Evolutionary conservation across 2,797 vertebrate genomes (phyloP), one percentile per base, ranked within the genome.

Genomic region (Vespertilio murinus): DNA sequence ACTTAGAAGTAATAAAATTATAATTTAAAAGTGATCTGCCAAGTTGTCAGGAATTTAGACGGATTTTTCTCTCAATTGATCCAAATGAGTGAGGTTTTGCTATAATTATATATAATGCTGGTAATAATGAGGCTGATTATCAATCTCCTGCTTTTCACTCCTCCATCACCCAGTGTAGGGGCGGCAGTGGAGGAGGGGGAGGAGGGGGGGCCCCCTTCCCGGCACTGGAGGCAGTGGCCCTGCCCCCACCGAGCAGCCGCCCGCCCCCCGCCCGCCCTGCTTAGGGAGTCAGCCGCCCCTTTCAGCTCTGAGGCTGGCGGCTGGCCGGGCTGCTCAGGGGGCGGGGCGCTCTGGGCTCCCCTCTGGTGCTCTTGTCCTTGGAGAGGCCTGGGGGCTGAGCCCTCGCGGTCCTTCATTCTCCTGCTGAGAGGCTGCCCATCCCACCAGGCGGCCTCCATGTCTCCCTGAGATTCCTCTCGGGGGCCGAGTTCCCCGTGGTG

Each of bases 21-120:
- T 93, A 95, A 95, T 96, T 97, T 97, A 96, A 97, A 96, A 97
- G 97, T 95, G 93, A 97, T 97, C 97, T 97, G 96, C 95, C 97
- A 97, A 95, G 96, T 96, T 97, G 97, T 97, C 97, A 97, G 1
- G 35, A 90, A 96, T 96, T 97, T 93, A 95, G 94, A 96, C 93
- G 94, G 96, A 95, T 96, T 97, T 95, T 95, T 93, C 95, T 96
- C 95, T 96, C 97, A 93, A 67, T 93, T 97, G 95, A 97, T 97
- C 96, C 90, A 82, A 90, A 96, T 96, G 96, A 97, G 95, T 95
- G 96, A 97, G 88, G 91, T 92, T 97, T 95, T 93, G 93, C 95
- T 95, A 94, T 97, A 96, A 97, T 97, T 97, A 97, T 87, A 91
- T 93, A 81, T 96, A 97, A 97, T 96, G 95, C 84, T 79, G 52